Evolutionary conservation across 2,888 invertebrate genomes (phyloP).

Genomic region (Galeruca laticollis): DNA sequence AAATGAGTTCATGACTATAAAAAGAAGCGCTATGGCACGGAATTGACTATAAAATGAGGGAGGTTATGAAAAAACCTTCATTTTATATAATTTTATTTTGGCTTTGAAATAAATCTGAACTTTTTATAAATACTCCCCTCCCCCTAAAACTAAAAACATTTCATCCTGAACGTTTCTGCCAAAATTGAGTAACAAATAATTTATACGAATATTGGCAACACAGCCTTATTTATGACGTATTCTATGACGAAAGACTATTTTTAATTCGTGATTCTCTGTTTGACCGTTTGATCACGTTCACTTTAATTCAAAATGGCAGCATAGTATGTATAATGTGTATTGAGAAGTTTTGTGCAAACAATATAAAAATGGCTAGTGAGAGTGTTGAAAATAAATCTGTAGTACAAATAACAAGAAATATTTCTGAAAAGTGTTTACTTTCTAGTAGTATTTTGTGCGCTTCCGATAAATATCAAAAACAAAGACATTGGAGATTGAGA

Average conservation of each 20-base stretch:
- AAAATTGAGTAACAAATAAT: too few species aligned
- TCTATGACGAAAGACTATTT: conserved; percentile 26
- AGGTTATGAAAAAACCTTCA: too few species aligned
- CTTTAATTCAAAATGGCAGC: conserved; percentile 43
- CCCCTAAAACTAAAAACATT: too few species aligned
- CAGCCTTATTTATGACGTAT: conserved; percentile 12
- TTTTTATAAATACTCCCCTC: too few species aligned
- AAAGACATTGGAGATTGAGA: conserved; percentile 36
- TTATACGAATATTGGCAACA: conserved; percentile 1
- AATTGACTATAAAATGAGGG: too few species aligned
- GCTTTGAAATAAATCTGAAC: too few species aligned
- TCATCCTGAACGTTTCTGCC: too few species aligned
- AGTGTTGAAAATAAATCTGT: conserved; percentile 33
- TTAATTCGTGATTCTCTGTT: conserved; percentile 4
- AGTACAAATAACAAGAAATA: conserved; percentile 28
- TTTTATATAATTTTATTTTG: too few species aligned
- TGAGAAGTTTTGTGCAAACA: conserved; percentile 23
- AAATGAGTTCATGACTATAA: too few species aligned
- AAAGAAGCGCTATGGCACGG: too few species aligned
- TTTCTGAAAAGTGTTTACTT: conserved; percentile 29
- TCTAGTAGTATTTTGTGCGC: conserved; percentile 19
- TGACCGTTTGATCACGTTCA: background rate
- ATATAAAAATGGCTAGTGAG: conserved; percentile 42
- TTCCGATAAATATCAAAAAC: conserved; percentile 16
- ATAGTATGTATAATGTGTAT: conserved; percentile 34